Conservation (phyloP, 2,113 vertebrate species). For the Toxotes chatareus region DNA sequence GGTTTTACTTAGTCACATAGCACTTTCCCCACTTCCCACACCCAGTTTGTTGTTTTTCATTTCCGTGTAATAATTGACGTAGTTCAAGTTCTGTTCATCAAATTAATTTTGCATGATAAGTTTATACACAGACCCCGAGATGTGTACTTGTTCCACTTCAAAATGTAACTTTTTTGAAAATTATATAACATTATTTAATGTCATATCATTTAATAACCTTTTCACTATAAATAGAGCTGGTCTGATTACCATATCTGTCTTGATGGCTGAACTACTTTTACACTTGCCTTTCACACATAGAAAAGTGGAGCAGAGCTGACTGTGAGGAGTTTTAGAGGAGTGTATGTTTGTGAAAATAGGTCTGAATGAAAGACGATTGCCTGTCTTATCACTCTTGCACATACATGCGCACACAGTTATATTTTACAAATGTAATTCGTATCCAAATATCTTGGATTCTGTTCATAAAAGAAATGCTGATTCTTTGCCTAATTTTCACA, state of each 20-base stretch:
- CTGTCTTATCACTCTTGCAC: background rate
- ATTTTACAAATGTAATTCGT: background rate
- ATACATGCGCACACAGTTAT: background rate
- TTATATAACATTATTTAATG: background rate
- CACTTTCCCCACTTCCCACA: background rate
- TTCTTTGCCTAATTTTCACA: background rate
- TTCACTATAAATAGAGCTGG: background rate
- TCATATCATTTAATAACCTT: background rate
- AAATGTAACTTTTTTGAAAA: background rate
- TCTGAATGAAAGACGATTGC: constrained; percentile 16
- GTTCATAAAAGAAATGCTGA: background rate
- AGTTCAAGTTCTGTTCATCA: background rate
- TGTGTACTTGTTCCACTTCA: background rate
- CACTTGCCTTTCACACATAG: constrained; percentile 9
- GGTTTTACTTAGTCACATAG: background rate
- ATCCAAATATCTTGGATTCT: background rate
- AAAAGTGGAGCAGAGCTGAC: constrained; percentile 1
- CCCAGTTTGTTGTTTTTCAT: background rate
- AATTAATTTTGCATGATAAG: background rate
- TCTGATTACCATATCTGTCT: constrained; percentile 9
- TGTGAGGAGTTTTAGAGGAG: background rate
- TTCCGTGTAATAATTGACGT: background rate
- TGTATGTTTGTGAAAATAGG: background rate
- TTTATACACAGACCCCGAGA: background rate
- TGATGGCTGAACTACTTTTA: constrained; percentile 12